These are phyloP conservation scores for Rhinolophus sinicus DNA, from an alignment of 2,113 vertebrate species.

Conservation along the genomic window DNA sequence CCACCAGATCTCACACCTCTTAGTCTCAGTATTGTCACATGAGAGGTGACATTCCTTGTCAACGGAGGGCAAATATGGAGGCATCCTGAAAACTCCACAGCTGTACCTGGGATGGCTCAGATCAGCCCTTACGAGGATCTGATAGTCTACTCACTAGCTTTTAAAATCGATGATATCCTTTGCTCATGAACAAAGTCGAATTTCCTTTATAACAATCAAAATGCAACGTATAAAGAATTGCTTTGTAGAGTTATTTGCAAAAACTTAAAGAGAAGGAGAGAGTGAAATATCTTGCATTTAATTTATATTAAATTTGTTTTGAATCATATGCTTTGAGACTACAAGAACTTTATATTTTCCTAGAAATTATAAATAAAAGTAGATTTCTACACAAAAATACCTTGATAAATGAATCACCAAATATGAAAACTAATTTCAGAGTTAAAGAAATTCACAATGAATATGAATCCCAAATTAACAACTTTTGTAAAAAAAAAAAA, in stretches of 20 bases:
- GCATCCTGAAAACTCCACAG: neutral
- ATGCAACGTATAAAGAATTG: neutral
- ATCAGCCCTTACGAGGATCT: neutral
- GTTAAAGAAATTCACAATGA: neutral
- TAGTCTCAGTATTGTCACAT: neutral
- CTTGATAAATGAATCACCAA: neutral
- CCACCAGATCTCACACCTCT: neutral
- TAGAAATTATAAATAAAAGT: conserved; percentile 13
- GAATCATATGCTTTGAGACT: neutral
- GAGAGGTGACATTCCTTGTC: neutral
- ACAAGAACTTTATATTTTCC: neutral
- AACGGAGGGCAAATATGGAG: neutral
- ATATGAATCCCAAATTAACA: neutral
- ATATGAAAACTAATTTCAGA: neutral
- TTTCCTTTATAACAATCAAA: neutral
- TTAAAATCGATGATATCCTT: neutral
- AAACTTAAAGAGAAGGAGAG: neutral
- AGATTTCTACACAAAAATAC: neutral
- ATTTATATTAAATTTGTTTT: neutral
- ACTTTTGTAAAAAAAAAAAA: neutral
- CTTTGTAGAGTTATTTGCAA: neutral
- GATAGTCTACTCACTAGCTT: neutral
- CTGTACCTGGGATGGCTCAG: neutral
- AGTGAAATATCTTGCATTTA: neutral
- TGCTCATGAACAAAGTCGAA: neutral